Evolutionary conservation across 1,140 invertebrate genomes (phyloP), one percentile per base, ranked within the genome.

Genomic region (Drosophila oshimai): DNA sequence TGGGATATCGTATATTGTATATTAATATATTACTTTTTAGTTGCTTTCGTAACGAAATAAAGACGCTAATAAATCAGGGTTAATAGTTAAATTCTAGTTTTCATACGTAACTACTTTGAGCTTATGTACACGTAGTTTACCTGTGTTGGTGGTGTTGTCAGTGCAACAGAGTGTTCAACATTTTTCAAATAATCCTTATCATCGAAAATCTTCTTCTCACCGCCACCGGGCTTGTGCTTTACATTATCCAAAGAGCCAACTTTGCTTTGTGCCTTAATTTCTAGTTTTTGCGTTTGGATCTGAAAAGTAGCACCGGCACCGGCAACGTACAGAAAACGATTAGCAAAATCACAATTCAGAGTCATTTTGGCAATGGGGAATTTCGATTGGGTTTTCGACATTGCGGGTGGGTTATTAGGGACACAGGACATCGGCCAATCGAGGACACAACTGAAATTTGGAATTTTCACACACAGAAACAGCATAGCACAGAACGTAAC

Each of bases 171-270:
- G 81, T 91, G 90, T 54, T 91, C 90, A 90, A 91, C 73, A 91
- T 91, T 91, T 91, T 95, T 95, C 80, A 98, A 94, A 93, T 99
- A 99, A 61, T 97, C 96, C 92, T 96, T 97, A 92, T 98, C 96
- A 90, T 98, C 96, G 91, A 98, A 98, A 88, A 98, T 97, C 92
- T 97, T 97, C 91, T 96, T 95, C 50, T 97, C 96, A 29, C 98
- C 98, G 49, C 98, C 98, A 53, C 97, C 96, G 37, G 98, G 96
- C 92, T 94, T 96, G 92, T 99, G 95, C 90, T 97, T 97, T 53
- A 98, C 94, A 91, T 99, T 99, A 90, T 98, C 96, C 92, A 98
- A 90, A 17, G 97, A 98, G 46, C 97, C 97, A 69, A 98, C 93
- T 92, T 97, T 97, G 91, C 95, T 96, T 91, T 96, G 94, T 57